Percentiles rank a stretch among this genome's conserved stretches.
Conservation (phyloP, 2,797 vertebrate genomes). For the Mareca strepera region DNA sequence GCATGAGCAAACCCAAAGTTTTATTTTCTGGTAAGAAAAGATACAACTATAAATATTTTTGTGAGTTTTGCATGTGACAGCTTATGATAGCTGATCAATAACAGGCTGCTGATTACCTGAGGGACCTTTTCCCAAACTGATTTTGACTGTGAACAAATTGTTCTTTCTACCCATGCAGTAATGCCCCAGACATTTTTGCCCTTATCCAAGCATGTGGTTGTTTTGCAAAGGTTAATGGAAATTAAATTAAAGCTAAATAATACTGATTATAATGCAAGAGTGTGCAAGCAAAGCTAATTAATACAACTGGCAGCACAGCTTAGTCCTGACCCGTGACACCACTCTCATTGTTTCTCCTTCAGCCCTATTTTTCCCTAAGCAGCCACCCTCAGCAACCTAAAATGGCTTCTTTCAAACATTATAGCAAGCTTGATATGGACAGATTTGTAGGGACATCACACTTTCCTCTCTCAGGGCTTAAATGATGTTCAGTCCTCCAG, state of each 20-base stretch:
- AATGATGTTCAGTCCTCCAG: background rate
- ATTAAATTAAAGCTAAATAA: conserved; percentile 42
- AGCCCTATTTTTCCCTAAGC: background rate
- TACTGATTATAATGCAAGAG: conserved; percentile 9
- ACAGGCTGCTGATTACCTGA: background rate
- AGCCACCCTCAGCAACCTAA: background rate
- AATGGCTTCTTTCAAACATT: background rate
- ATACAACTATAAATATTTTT: background rate
- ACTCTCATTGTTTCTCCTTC: background rate
- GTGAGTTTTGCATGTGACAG: background rate
- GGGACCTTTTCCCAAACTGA: background rate
- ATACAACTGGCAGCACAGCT: background rate
- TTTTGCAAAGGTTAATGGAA: conserved; percentile 47
- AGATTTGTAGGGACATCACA: background rate
- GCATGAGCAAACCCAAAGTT: background rate
- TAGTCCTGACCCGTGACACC: background rate
- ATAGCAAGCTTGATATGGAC: background rate
- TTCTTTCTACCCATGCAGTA: background rate
- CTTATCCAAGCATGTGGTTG: background rate
- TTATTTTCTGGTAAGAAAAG: background rate
- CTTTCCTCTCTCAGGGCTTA: background rate
- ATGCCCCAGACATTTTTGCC: background rate
- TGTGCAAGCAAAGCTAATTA: conserved; percentile 10
- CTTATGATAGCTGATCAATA: background rate
- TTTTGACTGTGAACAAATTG: background rate